Base-by-base conservation (phyloP, 1,140 invertebrate genomes). In the Brachystomella parvula region DNA sequence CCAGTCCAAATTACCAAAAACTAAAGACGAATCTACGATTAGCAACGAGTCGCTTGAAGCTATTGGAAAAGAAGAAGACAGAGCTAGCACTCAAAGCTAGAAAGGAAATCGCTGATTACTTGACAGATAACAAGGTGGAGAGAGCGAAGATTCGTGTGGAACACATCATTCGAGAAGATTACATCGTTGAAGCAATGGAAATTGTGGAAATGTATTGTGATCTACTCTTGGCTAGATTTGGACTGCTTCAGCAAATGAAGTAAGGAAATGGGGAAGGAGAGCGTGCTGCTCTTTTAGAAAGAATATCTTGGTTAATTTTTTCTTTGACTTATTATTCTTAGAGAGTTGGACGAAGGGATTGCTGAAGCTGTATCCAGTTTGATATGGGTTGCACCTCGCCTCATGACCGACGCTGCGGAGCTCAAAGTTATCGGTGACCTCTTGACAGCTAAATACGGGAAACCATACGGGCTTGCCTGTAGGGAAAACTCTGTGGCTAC, bases 201-300 rank as follows among this genome's bases (percentile, higher is more conserved):
- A 83, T 99, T 56, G 83, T 99, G 1, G 97, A 99, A 82, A 98
- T 98, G 94, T 99, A 96, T 77, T 98, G 96, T 81, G 97, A 99
- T 82, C 79, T 99, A 26, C 78, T 99, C n/a, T 79, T 99, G 21
- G 95, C 96, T 1, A 83, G 96, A 76, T 99, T 98, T 82, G 97
- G 96, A 19, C 81, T 99, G 1, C 87, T 99, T 59, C 91, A 96
- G 71, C 94, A 98, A 80, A 95, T 96, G 88, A 98, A 97, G 85
- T 89, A 80, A 82, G 81, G 3, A 31, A 3, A 26, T n/a, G n/a
- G n/a, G n/a, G n/a, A n/a, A n/a, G 12, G 49, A 53, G 9, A 53
- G 6, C 24, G 12, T 53, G 35, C 6, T 39, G 6, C 35, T 39
- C 6, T 19, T 39, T 6, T 39, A 6, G 19, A 9, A 39, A 39